A percentile compares a stretch with the other conserved stretches of the same genome.
Conservation (phyloP, 2,888 invertebrate genomes). For the Junonia oenone region DNA sequence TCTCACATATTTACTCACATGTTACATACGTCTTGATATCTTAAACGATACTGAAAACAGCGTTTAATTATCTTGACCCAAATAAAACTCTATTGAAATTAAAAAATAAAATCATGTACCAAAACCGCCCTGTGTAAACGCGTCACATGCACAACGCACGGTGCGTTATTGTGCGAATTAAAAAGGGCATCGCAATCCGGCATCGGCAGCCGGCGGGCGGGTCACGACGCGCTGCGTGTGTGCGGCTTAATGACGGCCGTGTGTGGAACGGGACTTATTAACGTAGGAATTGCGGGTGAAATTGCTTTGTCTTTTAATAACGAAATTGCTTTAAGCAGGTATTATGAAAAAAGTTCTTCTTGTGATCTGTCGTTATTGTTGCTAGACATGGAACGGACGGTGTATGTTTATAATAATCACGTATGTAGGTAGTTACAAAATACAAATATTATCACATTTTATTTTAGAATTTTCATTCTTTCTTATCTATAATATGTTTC, state of each 20-base stretch:
- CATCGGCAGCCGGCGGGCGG: constrained; percentile 44
- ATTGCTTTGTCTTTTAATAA: constrained; percentile 26
- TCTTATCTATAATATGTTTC: too few species aligned
- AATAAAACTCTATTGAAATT: background rate
- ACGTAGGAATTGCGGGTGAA: constrained; percentile 6
- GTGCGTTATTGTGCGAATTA: constrained; percentile 65
- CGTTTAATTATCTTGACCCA: too few species aligned
- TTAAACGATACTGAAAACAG: background rate
- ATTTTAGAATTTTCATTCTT: too few species aligned
- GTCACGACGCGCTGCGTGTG: constrained; percentile 46
- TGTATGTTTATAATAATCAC: background rate
- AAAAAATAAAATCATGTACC: background rate
- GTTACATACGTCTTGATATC: too few species aligned
- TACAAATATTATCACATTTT: too few species aligned
- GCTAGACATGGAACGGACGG: background rate
- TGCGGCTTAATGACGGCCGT: constrained; percentile 33
- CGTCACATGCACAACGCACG: constrained; percentile 33
- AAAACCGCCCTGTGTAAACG: constrained; percentile 32
- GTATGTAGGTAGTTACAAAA: too few species aligned
- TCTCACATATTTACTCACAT: too few species aligned
- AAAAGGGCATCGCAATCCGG: constrained; percentile 50
- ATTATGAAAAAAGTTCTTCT: constrained; percentile 1
- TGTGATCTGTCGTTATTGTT: background rate
- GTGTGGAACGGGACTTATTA: constrained; percentile 23
- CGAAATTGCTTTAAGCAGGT: constrained; percentile 15